Percentiles rank a stretch among this genome's conserved stretches.
Conservation (phyloP, 1,140 invertebrate genomes). For the Choristoneura fumiferana region DNA sequence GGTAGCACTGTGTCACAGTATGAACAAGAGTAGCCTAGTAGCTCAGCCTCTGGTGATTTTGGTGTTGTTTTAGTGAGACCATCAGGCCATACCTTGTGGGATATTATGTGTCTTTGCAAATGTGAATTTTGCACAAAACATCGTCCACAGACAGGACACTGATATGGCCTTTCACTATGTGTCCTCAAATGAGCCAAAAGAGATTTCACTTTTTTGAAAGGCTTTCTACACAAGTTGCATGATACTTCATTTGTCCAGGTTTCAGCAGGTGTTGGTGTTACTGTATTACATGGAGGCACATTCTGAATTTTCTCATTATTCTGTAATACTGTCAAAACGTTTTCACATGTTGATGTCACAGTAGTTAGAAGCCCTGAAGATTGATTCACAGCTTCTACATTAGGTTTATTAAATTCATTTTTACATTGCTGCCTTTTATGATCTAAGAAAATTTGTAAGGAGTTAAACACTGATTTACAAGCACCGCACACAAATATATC, state of each 20-base stretch:
- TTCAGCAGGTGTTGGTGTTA: neutral
- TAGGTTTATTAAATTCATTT: neutral
- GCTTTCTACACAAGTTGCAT: constrained; percentile 38
- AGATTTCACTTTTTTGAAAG: constrained; percentile 40
- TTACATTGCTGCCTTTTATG: constrained; percentile 74
- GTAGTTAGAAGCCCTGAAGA: neutral
- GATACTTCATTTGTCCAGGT: constrained; percentile 20
- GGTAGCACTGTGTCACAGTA: constrained; percentile 38
- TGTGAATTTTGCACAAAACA: constrained; percentile 56
- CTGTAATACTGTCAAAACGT: neutral
- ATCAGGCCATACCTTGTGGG: constrained; percentile 53
- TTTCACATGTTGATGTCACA: neutral
- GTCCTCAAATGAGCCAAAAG: constrained; percentile 38
- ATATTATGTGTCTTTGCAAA: constrained; percentile 43
- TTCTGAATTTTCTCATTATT: neutral
- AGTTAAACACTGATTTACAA: constrained; percentile 80
- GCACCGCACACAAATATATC: constrained; percentile 83
- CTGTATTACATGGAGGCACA: neutral
- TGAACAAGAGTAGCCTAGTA: constrained; percentile 42
- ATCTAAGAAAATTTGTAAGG: constrained; percentile 74
- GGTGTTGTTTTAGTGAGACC: constrained; percentile 43
- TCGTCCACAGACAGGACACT: constrained; percentile 51
- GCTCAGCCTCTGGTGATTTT: constrained; percentile 32
- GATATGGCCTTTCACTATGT: constrained; percentile 45
- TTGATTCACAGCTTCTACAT: neutral